A percentile compares a stretch with the other conserved stretches of the same genome.
phyloP scores from a whole-genome alignment of 2,113 vertebrate genomes.

The Aptenodytes forsteri region DNA sequence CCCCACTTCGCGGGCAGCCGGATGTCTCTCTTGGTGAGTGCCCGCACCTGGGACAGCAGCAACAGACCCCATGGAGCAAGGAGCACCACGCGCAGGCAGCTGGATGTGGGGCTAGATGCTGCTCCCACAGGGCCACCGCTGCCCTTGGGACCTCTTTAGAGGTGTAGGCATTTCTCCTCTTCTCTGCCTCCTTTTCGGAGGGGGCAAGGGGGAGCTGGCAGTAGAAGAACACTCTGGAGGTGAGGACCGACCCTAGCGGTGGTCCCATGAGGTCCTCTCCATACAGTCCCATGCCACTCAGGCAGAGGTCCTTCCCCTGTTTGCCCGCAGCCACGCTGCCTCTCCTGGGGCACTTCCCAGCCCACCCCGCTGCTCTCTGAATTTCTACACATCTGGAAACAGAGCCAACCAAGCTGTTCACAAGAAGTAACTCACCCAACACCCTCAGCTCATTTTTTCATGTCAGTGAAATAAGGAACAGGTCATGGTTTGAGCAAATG shows the following conservation, averaged over 20 bases:
- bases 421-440: background rate
- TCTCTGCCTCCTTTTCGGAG: background rate
- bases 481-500: background rate
- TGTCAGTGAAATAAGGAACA: background rate
- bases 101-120: background rate
- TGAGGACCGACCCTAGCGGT: background rate
- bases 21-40: background rate
- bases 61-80: too few relatives aligned
- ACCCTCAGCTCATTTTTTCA: background rate
- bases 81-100: fast-evolving
- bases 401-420: fast-evolving
- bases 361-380: background rate
- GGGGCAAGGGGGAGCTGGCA: background rate
- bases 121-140: fast-evolving
- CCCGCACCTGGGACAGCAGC: fast-evolving
- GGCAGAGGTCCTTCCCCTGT: background rate
- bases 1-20: fast-evolving
- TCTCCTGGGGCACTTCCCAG: background rate
- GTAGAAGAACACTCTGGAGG: background rate
- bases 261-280: background rate
- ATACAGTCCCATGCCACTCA: fast-evolving
- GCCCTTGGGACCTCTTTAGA: background rate
- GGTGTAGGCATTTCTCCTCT: background rate
- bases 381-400: background rate
- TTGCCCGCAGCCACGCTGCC: background rate